Base-by-base conservation (phyloP, 2,113 vertebrate genomes). In the Barbus barbus region DNA sequence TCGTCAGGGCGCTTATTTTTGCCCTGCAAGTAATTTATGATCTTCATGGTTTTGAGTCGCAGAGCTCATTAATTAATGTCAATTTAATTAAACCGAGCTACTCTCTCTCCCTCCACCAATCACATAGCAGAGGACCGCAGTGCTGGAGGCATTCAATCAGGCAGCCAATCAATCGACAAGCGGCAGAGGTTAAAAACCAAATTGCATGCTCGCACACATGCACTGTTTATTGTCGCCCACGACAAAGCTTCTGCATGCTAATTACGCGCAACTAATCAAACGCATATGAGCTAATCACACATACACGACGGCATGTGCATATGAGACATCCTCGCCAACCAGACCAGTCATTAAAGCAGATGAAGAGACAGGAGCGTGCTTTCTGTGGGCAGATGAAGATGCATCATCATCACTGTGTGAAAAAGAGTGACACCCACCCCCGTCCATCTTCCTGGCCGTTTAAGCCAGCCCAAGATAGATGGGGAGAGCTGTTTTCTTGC, bases 61-160 rank as follows among this genome's bases (percentile, higher is more conserved):
- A 65, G 41, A 60, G 74, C 56, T 33, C 53, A 82, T 83, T 78
- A 78, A 87, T 87, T 85, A 79, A 73, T 83, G 44, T 85, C 56
- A 67, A 28, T 78, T 44, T 48, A 83, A 78, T 78, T 73, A 79
- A 41, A 83, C 12, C 14, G 75, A 61, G 61, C 78, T 31, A 7
- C 46, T 33, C 73, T 51, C 71, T 81, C 56, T 46, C 73, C 20
- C 38, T 75, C 24, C 48, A 56, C 53, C 75, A 83, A 82, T 87
- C 82, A 65, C 44, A n/a, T 58, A 16, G 24, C 18, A 58, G 77
- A 41, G 26, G 56, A 61, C 63, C 56, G 14, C 71, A 83, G 61
- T 36, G 72, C 41, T 60, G 63, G 67, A 83, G 80, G 65, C 65
- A 14, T 79, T 78, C 78, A 48, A 24, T 78, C 76, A 26, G 69